Percentiles rank a stretch among this genome's conserved stretches.
Evolutionary conservation across 2,797 vertebrate species (phyloP).

Genomic region (Urosaurus nigricauda): DNA sequence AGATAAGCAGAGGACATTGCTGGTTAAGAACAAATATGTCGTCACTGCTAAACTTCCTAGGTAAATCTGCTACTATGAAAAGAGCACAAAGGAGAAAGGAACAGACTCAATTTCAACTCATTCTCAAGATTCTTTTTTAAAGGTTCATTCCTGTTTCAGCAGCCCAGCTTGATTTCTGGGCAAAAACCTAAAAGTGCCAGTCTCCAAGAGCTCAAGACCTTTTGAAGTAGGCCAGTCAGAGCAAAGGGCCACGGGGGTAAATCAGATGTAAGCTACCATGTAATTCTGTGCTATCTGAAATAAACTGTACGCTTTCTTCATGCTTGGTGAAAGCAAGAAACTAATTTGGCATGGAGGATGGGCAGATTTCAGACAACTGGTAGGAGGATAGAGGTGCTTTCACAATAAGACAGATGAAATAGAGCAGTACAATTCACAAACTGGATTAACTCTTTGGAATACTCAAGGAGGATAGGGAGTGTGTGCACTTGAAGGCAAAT

Average conservation of each 20-base stretch:
- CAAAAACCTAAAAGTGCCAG: constrained; percentile 49
- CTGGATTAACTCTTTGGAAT: constrained; percentile 46
- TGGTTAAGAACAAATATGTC: not conserved
- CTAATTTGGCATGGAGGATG: constrained; percentile 50
- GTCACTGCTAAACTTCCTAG: not conserved
- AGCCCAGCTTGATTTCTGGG: constrained; percentile 22
- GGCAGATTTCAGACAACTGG: constrained; percentile 30
- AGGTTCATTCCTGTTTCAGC: not conserved
- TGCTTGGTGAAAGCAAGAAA: constrained; percentile 57
- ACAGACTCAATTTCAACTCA: not conserved
- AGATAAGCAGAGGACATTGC: not conserved
- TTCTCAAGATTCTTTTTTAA: not conserved
- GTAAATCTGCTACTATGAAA: not conserved
- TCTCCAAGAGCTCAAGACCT: constrained; percentile 47
- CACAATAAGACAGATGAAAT: constrained; percentile 43
- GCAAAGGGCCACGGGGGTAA: constrained; percentile 68
- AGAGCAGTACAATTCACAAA: constrained; percentile 50
- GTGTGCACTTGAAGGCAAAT: accelerated
- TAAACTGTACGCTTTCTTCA: constrained; percentile 63
- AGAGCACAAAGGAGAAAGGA: not conserved
- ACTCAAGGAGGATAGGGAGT: constrained; percentile 39
- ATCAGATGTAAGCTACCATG: constrained; percentile 67
- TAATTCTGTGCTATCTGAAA: constrained; percentile 64
- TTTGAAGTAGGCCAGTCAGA: constrained; percentile 67
- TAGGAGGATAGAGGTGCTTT: constrained; percentile 58